Percentiles rank a stretch among this genome's conserved stretches.
Conservation (phyloP, 2,797 vertebrate species). For the Falco naumanni region DNA sequence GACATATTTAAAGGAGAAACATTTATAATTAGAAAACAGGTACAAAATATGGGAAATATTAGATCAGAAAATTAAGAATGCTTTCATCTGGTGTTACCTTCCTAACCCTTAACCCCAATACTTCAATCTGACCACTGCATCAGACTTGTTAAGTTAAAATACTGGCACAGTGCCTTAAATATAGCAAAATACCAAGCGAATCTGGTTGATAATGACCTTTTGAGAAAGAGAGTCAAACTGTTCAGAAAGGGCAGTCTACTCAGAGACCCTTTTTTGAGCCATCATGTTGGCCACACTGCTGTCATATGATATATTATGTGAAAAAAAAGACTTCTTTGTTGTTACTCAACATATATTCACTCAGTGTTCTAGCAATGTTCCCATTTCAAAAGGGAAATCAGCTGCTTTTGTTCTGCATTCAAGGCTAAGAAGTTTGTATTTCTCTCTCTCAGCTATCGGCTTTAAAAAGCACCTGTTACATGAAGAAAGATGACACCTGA, state of each 20-base stretch:
- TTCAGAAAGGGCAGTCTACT: conserved; percentile 10
- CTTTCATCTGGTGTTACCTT: neutral
- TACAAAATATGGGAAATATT: neutral
- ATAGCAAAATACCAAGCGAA: neutral
- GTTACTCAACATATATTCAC: conserved; percentile 43
- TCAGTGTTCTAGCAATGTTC: conserved; percentile 15
- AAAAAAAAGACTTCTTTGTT: conserved; percentile 5
- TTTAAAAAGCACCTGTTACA: conserved; percentile 27
- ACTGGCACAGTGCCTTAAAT: neutral
- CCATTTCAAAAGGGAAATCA: conserved; percentile 28
- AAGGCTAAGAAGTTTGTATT: conserved; percentile 16
- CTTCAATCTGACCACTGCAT: neutral
- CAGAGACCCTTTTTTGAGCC: neutral
- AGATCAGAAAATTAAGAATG: neutral
- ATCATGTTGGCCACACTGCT: neutral
- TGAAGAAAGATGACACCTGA: neutral
- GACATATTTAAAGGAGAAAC: neutral
- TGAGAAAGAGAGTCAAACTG: neutral
- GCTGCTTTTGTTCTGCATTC: conserved; percentile 25
- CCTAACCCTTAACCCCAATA: neutral
- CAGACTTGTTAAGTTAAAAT: neutral
- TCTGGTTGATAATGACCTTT: neutral
- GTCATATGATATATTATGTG: conserved; percentile 11
- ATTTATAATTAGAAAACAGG: neutral
- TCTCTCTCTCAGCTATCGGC: neutral